Base-by-base conservation (phyloP, 1,140 invertebrate genomes). In the Drosophila rufa region DNA sequence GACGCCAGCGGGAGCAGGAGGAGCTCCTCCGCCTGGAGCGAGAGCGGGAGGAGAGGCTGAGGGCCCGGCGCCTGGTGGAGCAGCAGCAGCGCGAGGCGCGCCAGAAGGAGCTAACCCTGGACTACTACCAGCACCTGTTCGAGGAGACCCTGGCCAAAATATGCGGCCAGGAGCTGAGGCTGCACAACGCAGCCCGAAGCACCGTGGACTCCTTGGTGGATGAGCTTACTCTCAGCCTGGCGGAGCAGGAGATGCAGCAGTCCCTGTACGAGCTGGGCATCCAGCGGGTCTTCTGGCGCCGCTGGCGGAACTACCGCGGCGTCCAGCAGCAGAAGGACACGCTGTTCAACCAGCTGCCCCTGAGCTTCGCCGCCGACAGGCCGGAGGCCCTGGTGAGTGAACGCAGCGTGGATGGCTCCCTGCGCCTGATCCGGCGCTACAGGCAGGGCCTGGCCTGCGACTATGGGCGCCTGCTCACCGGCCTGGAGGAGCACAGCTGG, bases 371-470 rank as follows among this genome's bases (percentile, higher is more conserved):
- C 2, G 78, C 60, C 6, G 74, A 75, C 36, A 8, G 27, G 0
- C 53, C 68, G 14, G 8, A 36, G 0, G 19, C 33, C 2, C 14
- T 87, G 62, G 1, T 80, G 30, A 19, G 70, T 11, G 42, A 46
- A 4, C 22, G 55, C 0, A n/a, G 12, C 1, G 69, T 76, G n/a
- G 47, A 71, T 38, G 55, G 45, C 6, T 60, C 80, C 1, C 14
- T 93, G 59, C 71, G 73, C 4, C 46, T 93, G 45, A 90, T 91
- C 25, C 66, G 85, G 4, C 86, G 92, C 40, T 93, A 93, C 68
- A 64, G 91, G 9, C 70, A 80, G 15, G 92, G 92, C 1, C 55
- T 82, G 14, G 55, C 92, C 0, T 86, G 89, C 36, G 67, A 92
- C 17, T 92, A 81, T 62, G 43, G 59, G 0, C 38, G 57, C 12